A percentile compares a stretch with the other conserved stretches of the same genome.
These are phyloP conservation scores for Uropsilus gracilis DNA, from an alignment of 2,113 vertebrate species.

Conservation along the genomic window DNA sequence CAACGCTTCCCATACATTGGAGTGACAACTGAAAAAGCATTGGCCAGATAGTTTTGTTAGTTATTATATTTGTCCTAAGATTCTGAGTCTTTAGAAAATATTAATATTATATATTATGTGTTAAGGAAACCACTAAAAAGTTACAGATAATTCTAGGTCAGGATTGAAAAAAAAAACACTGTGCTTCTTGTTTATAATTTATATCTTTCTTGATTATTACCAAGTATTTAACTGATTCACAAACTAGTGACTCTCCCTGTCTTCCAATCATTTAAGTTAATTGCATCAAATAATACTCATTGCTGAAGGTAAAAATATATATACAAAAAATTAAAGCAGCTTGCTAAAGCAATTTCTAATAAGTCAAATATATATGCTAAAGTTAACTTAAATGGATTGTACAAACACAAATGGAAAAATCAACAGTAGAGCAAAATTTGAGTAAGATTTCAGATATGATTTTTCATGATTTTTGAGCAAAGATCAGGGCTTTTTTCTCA, in stretches of 20 bases:
- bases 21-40: not conserved
- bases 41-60: slow-evolving; percentile 3
- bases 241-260: not conserved
- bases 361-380: not conserved
- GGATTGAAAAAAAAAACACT: not conserved
- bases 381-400: not conserved
- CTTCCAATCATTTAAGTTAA: slow-evolving; percentile 12
- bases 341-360: slow-evolving; percentile 31
- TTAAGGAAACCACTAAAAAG: not conserved
- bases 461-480: not conserved
- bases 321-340: not conserved
- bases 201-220: slow-evolving; percentile 9
- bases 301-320: not conserved
- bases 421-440: not conserved
- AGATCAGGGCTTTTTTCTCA: not conserved
- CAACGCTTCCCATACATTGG: not conserved
- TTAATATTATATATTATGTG: not conserved
- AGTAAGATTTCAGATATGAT: not conserved
- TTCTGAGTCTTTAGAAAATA: not conserved
- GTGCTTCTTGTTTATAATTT: slow-evolving; percentile 13
- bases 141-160: not conserved
- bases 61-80: not conserved
- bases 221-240: not conserved
- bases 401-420: not conserved
- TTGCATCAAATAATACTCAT: not conserved